Percentiles rank a stretch among this genome's conserved stretches.
phyloP scores from a whole-genome alignment of 1,140 invertebrate genomes.

The Hylyphantes graminicola region DNA sequence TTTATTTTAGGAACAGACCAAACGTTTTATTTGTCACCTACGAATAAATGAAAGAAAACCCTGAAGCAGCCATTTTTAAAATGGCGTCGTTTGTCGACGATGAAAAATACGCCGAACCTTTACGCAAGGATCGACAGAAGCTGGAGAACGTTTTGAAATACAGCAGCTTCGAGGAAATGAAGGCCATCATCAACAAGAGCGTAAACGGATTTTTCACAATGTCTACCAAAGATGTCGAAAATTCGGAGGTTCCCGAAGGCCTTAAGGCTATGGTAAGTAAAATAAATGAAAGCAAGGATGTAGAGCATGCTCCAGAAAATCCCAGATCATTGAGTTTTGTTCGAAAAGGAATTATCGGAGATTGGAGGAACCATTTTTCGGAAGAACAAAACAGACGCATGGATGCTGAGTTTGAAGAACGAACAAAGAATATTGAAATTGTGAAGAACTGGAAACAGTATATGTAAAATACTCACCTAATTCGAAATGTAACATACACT shows the following conservation, averaged over 20 bases:
- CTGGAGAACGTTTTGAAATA: conserved; percentile 24
- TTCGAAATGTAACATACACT: no score
- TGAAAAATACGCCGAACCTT: not conserved
- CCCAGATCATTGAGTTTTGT: conserved; percentile 44
- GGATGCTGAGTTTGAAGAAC: conserved; percentile 59
- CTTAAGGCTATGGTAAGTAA: not conserved
- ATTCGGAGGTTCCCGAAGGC: conserved; percentile 15
- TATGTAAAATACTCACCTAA: not conserved
- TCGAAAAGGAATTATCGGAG: conserved; percentile 67
- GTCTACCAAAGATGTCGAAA: not conserved
- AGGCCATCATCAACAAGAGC: not conserved
- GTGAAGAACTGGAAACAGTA: conserved; percentile 16
- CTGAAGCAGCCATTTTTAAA: conserved; percentile 30
- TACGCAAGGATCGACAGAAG: conserved; percentile 7
- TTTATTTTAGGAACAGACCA: conserved; percentile 56
- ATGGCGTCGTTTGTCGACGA: conserved; percentile 56
- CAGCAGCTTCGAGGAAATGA: conserved; percentile 52
- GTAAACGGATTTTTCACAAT: conserved; percentile 17
- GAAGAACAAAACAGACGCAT: conserved; percentile 67
- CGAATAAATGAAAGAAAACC: conserved; percentile 58
- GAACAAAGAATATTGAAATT: conserved; percentile 28
- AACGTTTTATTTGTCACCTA: conserved; percentile 67
- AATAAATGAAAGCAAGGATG: not conserved
- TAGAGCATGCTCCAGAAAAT: not conserved
- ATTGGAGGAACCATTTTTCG: conserved; percentile 70